A percentile compares a stretch with the other conserved stretches of the same genome.
phyloP scores from a whole-genome alignment of 2,113 vertebrate genomes.

The Oryzias woworae region DNA sequence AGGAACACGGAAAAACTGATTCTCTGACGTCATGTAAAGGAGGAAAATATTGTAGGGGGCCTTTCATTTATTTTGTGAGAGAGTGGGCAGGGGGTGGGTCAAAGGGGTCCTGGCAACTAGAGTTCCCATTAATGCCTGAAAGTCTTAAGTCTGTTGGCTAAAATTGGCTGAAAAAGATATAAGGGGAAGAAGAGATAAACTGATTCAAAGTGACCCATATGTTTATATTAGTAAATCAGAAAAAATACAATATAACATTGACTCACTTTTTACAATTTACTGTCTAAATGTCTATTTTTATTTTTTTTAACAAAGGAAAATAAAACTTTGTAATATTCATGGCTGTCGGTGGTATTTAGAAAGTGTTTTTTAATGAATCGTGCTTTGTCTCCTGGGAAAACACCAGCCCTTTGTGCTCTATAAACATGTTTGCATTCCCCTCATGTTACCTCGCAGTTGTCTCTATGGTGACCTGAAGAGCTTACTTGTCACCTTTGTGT shows the following conservation, averaged over 20 bases:
- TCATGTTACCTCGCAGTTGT: constrained; percentile 39
- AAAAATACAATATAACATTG: too few species aligned
- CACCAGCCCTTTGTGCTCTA: constrained; percentile 27
- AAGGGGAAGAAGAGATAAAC: background rate
- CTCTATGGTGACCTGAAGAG: constrained; percentile 49
- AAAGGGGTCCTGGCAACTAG: constrained; percentile 35
- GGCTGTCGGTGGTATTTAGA: constrained; percentile 7
- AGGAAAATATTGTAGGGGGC: constrained; percentile 41
- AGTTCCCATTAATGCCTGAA: constrained; percentile 33
- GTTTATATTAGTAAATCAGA: too few species aligned
- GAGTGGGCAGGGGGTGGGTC: constrained; percentile 32
- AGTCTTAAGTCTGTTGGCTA: constrained; percentile 23
- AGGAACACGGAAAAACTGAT: constrained; percentile 65
- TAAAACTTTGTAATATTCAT: background rate
- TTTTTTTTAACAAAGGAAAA: background rate
- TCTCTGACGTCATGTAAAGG: constrained; percentile 64
- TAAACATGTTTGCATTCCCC: constrained; percentile 72
- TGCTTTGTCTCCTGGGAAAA: constrained; percentile 44
- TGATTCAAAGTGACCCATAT: too few species aligned
- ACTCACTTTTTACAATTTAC: too few species aligned
- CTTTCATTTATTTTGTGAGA: constrained; percentile 72
- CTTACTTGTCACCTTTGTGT: constrained; percentile 24
- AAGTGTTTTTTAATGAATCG: constrained; percentile 43
- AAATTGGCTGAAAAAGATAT: constrained; percentile 8
- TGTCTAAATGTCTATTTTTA: background rate